A percentile compares a stretch with the other conserved stretches of the same genome.
phyloP scores from a whole-genome alignment of 2,797 vertebrate genomes.

The Pseudochirops corinnae region DNA sequence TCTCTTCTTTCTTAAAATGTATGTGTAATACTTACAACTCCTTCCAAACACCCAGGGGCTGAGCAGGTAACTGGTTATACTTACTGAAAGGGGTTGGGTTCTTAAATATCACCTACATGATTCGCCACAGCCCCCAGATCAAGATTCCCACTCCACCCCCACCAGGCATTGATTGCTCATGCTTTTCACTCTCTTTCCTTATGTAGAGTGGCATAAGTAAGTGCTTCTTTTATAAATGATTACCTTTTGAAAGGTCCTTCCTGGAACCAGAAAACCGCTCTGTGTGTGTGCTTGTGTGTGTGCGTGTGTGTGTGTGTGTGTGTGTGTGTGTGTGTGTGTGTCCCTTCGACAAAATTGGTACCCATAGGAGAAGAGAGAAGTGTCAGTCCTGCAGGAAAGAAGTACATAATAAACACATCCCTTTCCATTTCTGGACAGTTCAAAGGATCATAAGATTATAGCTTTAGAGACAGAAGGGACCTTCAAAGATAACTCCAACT shows the following conservation, averaged over 20 bases:
- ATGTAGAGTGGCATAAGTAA: background rate
- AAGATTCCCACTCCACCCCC: constrained; percentile 36
- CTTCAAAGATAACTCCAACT: background rate
- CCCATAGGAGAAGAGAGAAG: constrained; percentile 34
- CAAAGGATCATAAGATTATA: background rate
- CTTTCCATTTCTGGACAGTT: background rate
- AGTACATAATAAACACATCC: background rate
- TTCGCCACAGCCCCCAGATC: background rate
- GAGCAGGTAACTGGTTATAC: background rate
- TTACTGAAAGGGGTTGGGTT: constrained; percentile 9
- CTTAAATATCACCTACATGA: constrained; percentile 54
- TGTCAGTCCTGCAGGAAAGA: constrained; percentile 34
- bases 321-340: too few species aligned
- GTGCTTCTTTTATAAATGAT: constrained; percentile 63
- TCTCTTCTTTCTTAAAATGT: background rate
- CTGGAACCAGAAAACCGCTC: too few species aligned
- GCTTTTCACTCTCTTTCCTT: constrained; percentile 54
- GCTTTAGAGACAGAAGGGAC: background rate
- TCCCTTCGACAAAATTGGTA: constrained; percentile 15
- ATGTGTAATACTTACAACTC: constrained; percentile 41
- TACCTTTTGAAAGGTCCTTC: constrained; percentile 61
- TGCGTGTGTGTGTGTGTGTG: too few species aligned
- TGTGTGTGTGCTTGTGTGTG: too few species aligned
- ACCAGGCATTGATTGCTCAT: constrained; percentile 61
- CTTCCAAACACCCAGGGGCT: constrained; percentile 50